Evolutionary conservation across 2,113 vertebrate genomes (phyloP).

Genomic region (Eubucco bourcierii): DNA sequence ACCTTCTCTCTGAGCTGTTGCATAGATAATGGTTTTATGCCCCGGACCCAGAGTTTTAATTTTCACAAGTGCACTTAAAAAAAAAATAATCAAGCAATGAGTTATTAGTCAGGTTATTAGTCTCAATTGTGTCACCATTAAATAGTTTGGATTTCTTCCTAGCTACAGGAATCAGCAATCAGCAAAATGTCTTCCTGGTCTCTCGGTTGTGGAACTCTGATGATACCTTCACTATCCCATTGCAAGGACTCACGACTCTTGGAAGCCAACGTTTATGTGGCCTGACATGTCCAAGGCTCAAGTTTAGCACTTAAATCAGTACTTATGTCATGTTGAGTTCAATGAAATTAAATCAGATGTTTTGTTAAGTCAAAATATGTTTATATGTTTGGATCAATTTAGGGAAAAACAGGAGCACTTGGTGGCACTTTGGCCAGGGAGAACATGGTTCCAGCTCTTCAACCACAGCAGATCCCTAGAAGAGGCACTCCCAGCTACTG

Average conservation of each 20-base stretch:
- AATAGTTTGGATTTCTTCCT: conserved; percentile 24
- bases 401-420: background rate
- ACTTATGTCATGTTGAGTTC: background rate
- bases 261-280: background rate
- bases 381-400: background rate
- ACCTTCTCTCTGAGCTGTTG: conserved; percentile 31
- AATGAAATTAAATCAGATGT: background rate
- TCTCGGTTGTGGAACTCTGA: background rate
- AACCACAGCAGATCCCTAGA: background rate
- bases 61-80: conserved; percentile 64
- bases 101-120: conserved; percentile 58
- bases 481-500: background rate
- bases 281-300: background rate
- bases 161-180: background rate
- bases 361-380: background rate
- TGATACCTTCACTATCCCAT: background rate
- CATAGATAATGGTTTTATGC: conserved; percentile 54
- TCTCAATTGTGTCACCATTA: conserved; percentile 28
- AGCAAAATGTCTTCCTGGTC: background rate
- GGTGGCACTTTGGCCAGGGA: background rate
- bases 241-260: background rate
- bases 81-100: conserved; percentile 38
- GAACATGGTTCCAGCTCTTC: background rate
- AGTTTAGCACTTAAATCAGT: background rate
- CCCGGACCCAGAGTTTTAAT: conserved; percentile 44